These are phyloP conservation scores for Rhynchomys soricoides DNA, from an alignment of 2,113 vertebrate genomes.

Conservation along the genomic window DNA sequence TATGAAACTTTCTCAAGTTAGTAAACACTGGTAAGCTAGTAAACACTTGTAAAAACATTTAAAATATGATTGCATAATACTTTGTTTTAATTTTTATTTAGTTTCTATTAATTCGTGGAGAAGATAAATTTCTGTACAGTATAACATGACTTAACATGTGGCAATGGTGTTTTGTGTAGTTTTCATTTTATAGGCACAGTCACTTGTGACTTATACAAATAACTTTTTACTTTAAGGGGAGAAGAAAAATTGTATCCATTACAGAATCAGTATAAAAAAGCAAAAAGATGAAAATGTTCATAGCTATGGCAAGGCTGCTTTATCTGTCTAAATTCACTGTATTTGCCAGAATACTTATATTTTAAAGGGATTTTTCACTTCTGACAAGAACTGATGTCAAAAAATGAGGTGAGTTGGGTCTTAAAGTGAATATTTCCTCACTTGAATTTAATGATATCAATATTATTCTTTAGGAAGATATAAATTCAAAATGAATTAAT, in stretches of 20 bases:
- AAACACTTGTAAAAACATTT: neutral
- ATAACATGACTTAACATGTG: slow-evolving; percentile 18
- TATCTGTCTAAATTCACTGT: slow-evolving; percentile 56
- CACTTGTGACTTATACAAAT: slow-evolving; percentile 43
- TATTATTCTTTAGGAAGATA: slow-evolving; percentile 80
- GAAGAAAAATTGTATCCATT: neutral
- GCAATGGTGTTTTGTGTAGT: slow-evolving; percentile 42
- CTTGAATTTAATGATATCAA: slow-evolving; percentile 71
- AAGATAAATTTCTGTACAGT: slow-evolving; percentile 36
- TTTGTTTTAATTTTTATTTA: slow-evolving; percentile 48
- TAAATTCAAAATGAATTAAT: slow-evolving; percentile 85
- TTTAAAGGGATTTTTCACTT: slow-evolving; percentile 47
- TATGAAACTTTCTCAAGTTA: slow-evolving; percentile 41
- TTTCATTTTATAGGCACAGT: slow-evolving; percentile 47
- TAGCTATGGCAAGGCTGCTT: neutral
- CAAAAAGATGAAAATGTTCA: slow-evolving; percentile 21
- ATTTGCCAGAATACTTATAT: slow-evolving; percentile 57
- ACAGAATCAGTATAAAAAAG: neutral
- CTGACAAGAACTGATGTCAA: slow-evolving; percentile 63
- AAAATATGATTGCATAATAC: neutral
- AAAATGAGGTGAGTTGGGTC: slow-evolving; percentile 66
- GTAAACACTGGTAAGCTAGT: neutral
- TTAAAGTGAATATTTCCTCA: slow-evolving; percentile 72
- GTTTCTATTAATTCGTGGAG: slow-evolving; percentile 24
- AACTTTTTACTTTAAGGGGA: slow-evolving; percentile 31